A percentile compares a stretch with the other conserved stretches of the same genome.
Conservation (phyloP, 2,888 invertebrate species). For the Drosophila siamana region DNA sequence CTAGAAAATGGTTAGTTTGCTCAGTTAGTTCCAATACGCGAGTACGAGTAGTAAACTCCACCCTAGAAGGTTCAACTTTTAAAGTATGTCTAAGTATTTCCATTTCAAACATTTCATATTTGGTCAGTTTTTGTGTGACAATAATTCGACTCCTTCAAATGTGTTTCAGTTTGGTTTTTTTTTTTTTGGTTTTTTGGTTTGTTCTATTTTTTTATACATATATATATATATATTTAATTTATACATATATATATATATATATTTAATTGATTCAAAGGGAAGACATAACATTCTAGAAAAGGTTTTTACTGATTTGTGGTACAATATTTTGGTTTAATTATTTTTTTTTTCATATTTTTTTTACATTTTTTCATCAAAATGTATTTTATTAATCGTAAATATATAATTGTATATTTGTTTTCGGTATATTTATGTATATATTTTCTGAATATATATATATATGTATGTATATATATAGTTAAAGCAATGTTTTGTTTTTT, state of each 20-base stretch:
- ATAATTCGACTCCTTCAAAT: slow-evolving; percentile 30
- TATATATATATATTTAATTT: slow-evolving; percentile 13
- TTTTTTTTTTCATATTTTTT: slow-evolving; percentile 36
- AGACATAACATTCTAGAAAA: slow-evolving; percentile 81
- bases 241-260: slow-evolving; percentile 23
- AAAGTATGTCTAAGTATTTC: slow-evolving; percentile 6
- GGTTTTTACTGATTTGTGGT: slow-evolving; percentile 73
- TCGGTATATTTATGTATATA: slow-evolving; percentile 47
- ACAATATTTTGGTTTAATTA: slow-evolving; percentile 39
- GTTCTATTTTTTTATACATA: slow-evolving; percentile 18
- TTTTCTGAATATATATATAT: slow-evolving; percentile 53
- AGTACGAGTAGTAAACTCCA: slow-evolving; percentile 13
- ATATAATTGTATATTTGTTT: slow-evolving; percentile 69
- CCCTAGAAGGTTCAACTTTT: slow-evolving; percentile 13
- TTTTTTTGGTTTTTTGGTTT: neutral
- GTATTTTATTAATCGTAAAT: slow-evolving; percentile 45
- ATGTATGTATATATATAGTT: slow-evolving; percentile 50
- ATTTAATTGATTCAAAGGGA: slow-evolving; percentile 77
- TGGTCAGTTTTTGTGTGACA: slow-evolving; percentile 44
- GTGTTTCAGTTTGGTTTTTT: slow-evolving; percentile 18
- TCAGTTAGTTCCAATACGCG: slow-evolving; percentile 10
- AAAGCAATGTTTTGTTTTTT: slow-evolving; percentile 44
- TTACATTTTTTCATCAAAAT: slow-evolving; percentile 9
- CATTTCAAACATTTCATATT: slow-evolving; percentile 18
- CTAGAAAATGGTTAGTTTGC: slow-evolving; percentile 3